Conservation (phyloP, 1,140 invertebrate genomes). For the Drosophila sulfurigaster region DNA sequence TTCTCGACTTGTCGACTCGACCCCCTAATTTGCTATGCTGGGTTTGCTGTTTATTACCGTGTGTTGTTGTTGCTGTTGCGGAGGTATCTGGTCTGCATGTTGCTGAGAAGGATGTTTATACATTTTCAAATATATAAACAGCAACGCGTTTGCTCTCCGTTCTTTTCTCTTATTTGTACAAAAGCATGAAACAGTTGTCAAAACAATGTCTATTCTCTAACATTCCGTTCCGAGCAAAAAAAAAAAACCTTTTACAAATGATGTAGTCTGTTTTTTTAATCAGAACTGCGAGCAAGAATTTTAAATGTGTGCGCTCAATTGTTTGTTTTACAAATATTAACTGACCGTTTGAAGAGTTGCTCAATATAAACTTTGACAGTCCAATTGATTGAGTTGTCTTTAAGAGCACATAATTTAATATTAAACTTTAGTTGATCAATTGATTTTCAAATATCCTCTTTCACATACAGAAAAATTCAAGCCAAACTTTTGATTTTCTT, state of each 20-base stretch:
- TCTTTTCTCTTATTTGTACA: conserved; percentile 36
- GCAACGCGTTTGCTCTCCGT: conserved; percentile 9
- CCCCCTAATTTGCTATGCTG: conserved; percentile 48
- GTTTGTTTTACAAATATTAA: not conserved
- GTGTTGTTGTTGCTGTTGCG: not conserved
- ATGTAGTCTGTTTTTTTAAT: conserved; percentile 10
- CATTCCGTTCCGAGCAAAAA: not conserved
- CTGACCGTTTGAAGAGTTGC: not conserved
- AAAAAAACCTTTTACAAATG: conserved; percentile 17
- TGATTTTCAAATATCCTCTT: not conserved
- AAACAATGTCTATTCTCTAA: conserved; percentile 35
- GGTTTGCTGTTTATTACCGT: conserved; percentile 7
- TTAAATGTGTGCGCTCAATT: not conserved
- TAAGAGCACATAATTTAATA: not conserved
- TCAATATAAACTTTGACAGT: not conserved
- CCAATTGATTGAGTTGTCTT: too few relatives aligned
- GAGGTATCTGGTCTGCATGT: conserved; percentile 15
- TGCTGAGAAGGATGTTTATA: conserved; percentile 29
- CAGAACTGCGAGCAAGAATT: not conserved
- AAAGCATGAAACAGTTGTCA: conserved; percentile 38
- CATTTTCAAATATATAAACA: conserved; percentile 35
- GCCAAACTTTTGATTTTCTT: too few relatives aligned
- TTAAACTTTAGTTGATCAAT: not conserved
- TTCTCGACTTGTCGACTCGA: conserved; percentile 2
- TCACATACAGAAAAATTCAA: not conserved